Conservation (phyloP, 2,888 invertebrate genomes). For the Caenorhabditis doughertyi region DNA sequence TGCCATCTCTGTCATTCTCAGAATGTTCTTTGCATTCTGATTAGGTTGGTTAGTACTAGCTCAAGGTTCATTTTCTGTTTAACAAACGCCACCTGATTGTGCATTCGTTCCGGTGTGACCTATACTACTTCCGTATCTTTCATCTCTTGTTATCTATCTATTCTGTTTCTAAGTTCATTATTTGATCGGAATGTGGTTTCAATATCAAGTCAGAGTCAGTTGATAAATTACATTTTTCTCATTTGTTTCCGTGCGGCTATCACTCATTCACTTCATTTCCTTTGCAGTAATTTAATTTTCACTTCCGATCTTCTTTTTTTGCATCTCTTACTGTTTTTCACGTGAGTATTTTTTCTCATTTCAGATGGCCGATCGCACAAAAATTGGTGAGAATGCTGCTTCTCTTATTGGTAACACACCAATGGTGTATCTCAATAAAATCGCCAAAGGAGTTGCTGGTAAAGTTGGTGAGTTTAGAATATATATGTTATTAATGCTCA, state of each 20-base stretch:
- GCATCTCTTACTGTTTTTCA: not conserved
- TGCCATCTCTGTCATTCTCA: not conserved
- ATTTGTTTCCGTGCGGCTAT: conserved; percentile 9
- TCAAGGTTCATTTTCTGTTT: not conserved
- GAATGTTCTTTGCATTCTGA: not conserved
- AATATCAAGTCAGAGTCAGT: conserved; percentile 11
- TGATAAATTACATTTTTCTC: conserved; percentile 19
- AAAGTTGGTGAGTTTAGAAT: conserved; percentile 72
- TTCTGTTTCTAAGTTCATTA: not conserved
- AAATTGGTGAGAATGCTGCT: conserved; percentile 75
- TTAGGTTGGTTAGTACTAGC: too few species aligned
- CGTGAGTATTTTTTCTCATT: conserved; percentile 6
- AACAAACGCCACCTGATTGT: conserved; percentile 52
- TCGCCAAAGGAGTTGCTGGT: conserved; percentile 74
- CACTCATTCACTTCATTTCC: not conserved
- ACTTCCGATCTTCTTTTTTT: conserved; percentile 3
- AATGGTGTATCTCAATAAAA: conserved; percentile 79
- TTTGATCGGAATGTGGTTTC: conserved; percentile 16
- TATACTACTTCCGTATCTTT: conserved; percentile 2
- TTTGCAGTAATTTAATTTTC: conserved; percentile 8
- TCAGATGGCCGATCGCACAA: conserved; percentile 74
- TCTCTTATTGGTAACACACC: conserved; percentile 81
- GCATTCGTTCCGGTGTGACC: conserved; percentile 35
- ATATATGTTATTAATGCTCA: not conserved
- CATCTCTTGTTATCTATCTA: conserved; percentile 1